Base-by-base conservation (phyloP, 1,140 invertebrate genomes). In the Drosophila paulistorum region DNA sequence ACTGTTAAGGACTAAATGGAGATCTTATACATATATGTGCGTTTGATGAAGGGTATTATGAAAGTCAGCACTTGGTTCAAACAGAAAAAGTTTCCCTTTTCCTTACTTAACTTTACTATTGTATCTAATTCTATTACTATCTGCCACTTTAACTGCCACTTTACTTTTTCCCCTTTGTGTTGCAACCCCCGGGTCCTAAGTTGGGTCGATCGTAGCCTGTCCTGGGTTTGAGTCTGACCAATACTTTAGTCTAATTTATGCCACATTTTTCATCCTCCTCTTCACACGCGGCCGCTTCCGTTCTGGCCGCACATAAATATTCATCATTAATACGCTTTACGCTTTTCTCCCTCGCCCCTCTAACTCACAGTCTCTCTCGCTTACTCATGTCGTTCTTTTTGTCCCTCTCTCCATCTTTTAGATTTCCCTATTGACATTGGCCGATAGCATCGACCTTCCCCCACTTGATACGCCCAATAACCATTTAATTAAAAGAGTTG, bases 401-500 rank as follows among this genome's bases (percentile, higher is more conserved):
- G 7, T 33, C 13, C 13, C 54, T 35, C 61, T 14, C 20, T 14
- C 37, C 5, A 20, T 42, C 20, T 17, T 55, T 20, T 26, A 60
- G 11, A 30, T 59, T 63, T 60, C 41, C 55, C 82, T 86, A 85
- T 86, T 86, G 82, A 81, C 82, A 85, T 78, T 71, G 82, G 67
- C 81, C 42, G 62, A 79, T 79, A 72, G 61, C 66, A 65, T 63
- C 71, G 71, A 37, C 57, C 80, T 63, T 74, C 70, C 10, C 42
- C 60, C 69, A 35, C 63, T 69, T 73, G 59, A 45, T 58, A 33
- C 63, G 30, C 58, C 80, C 83, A 89, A 89, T 89, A 89, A 90
- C 78, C 84, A 89, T 89, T 89, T 89, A 89, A 89, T 89, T 89
- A 89, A 87, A 89, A 89, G 84, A 89, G 84, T 90, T 89, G 73